Evolutionary conservation across 2,797 vertebrate genomes (phyloP).

Genomic region (Graptemys geographica): DNA sequence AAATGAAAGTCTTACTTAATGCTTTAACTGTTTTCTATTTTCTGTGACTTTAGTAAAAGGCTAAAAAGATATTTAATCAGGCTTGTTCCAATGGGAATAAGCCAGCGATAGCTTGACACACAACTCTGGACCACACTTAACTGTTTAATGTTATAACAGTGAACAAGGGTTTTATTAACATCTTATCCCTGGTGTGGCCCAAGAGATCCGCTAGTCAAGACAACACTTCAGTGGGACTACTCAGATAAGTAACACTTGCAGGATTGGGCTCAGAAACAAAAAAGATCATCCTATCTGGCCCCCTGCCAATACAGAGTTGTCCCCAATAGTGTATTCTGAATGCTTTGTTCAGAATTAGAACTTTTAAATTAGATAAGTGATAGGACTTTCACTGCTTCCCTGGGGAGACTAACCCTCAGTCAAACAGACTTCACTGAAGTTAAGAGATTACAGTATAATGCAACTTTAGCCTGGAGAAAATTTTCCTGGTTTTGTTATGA

Average conservation of each 20-base stretch:
- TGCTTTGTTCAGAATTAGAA: background rate
- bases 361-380: slow-evolving; percentile 51
- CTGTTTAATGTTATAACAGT: rapidly evolving
- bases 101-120: rapidly evolving
- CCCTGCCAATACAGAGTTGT: background rate
- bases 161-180: background rate
- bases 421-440: slow-evolving; percentile 3
- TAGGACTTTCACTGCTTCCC: slow-evolving; percentile 30
- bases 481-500: background rate
- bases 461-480: background rate
- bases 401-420: background rate
- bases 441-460: background rate
- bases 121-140: rapidly evolving
- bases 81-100: background rate
- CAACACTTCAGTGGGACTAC: background rate
- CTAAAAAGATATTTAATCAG: background rate
- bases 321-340: background rate
- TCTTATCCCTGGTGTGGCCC: background rate
- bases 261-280: rapidly evolving
- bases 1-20: background rate
- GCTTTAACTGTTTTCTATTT: background rate
- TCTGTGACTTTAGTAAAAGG: background rate
- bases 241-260: background rate
- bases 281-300: rapidly evolving
- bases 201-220: background rate